Percentiles rank a stretch among this genome's conserved stretches.
phyloP scores from a whole-genome alignment of 2,888 invertebrate genomes.

The Tipula helvola region DNA sequence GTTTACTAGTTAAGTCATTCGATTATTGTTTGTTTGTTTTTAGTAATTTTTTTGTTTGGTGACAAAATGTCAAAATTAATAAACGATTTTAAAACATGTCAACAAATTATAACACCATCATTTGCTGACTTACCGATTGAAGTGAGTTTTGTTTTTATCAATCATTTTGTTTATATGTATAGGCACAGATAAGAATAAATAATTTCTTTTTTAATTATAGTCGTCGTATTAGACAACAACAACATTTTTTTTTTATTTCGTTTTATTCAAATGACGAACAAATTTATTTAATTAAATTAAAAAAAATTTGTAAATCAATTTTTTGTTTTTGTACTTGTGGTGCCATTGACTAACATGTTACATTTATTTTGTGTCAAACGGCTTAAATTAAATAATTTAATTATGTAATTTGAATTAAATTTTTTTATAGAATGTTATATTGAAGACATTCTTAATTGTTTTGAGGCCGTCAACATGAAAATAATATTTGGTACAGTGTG shows the following conservation, averaged over 20 bases:
- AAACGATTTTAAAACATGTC: neutral
- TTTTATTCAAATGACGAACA: neutral
- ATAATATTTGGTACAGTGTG: neutral
- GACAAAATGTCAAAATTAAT: neutral
- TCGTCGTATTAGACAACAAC: neutral
- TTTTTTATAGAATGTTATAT: neutral
- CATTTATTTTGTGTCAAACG: neutral
- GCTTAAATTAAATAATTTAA: neutral
- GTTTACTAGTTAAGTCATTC: neutral
- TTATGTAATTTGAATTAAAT: neutral
- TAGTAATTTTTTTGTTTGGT: neutral
- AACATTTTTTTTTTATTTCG: neutral
- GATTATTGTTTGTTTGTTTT: neutral
- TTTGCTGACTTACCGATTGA: neutral
- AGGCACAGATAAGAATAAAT: neutral
- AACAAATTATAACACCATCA: neutral
- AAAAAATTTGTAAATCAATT: neutral
- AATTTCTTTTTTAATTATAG: neutral
- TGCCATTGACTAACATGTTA: neutral
- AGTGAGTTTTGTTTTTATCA: neutral
- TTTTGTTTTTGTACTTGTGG: neutral
- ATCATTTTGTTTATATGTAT: neutral
- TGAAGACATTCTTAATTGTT: neutral
- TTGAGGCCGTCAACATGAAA: too few relatives aligned
- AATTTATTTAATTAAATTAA: neutral